Evolutionary conservation across 2,888 invertebrate species (phyloP).

Genomic region (Orthonevra nobilis): DNA sequence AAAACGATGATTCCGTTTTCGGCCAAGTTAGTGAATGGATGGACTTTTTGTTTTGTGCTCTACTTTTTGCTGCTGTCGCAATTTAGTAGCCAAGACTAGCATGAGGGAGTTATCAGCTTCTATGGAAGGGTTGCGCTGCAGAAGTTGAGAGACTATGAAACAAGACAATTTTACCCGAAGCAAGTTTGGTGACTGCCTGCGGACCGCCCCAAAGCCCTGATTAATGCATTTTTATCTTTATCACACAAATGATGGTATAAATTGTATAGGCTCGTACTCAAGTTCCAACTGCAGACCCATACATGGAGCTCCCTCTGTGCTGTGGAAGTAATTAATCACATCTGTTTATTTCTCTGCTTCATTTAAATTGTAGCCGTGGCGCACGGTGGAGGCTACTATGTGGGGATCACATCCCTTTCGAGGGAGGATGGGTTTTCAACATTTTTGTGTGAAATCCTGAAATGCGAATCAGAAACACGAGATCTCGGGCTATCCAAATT

Average conservation of each 20-base stretch:
- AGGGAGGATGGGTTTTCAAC: not conserved
- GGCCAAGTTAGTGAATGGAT: slow-evolving; percentile 34
- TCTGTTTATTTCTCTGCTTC: slow-evolving; percentile 63
- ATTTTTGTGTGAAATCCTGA: slow-evolving; percentile 32
- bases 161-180: no score
- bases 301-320: slow-evolving; percentile 1
- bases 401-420: not conserved
- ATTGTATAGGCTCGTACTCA: slow-evolving; percentile 20
- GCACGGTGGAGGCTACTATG: slow-evolving; percentile 1
- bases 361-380: slow-evolving; percentile 57
- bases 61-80: not conserved
- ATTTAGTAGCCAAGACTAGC: slow-evolving; percentile 36
- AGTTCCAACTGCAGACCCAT: not conserved
- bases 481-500: slow-evolving; percentile 50
- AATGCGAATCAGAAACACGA: slow-evolving; percentile 46
- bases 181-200: no score
- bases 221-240: slow-evolving; percentile 22
- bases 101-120: slow-evolving; percentile 16
- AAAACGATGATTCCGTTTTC: slow-evolving; percentile 58
- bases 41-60: not conserved
- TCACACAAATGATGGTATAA: slow-evolving; percentile 40
- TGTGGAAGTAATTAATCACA: slow-evolving; percentile 63
- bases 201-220: slow-evolving; percentile 4
- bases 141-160: no score
- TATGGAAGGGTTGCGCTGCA: no score